Conservation (phyloP, 2,113 vertebrate species). For the Sialia sialis region DNA sequence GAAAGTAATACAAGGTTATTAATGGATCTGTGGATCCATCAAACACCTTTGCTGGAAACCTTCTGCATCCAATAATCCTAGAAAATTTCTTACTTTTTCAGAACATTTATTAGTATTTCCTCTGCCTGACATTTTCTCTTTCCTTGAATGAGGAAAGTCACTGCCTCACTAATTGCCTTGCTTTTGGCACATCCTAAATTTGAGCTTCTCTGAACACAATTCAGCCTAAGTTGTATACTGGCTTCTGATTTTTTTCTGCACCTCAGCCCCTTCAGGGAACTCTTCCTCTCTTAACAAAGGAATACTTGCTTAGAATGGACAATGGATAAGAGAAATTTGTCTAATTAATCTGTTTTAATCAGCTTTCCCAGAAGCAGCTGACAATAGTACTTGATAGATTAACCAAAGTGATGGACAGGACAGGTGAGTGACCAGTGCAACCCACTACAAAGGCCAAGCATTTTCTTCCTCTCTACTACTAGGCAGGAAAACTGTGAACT, state of each 20-base stretch:
- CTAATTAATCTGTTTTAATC: slow-evolving; percentile 30
- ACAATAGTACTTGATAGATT: background rate
- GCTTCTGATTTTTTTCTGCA: background rate
- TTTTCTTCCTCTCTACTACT: background rate
- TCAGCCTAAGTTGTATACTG: background rate
- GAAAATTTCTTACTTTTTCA: background rate
- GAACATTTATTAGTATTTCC: background rate
- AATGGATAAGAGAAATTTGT: background rate
- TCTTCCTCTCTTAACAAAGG: background rate
- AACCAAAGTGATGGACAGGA: background rate
- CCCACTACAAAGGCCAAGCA: background rate
- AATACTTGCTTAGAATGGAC: background rate
- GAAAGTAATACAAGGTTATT: background rate
- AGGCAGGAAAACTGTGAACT: background rate
- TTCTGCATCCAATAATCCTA: background rate
- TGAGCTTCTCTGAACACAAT: background rate
- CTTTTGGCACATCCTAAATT: background rate
- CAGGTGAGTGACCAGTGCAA: background rate
- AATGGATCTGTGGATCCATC: background rate
- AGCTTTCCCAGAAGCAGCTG: slow-evolving; percentile 20
- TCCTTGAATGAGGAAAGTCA: background rate
- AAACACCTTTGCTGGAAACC: background rate
- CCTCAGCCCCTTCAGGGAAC: background rate
- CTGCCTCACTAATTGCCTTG: background rate
- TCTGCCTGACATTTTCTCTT: background rate